Evolutionary conservation across 2,888 invertebrate genomes (phyloP), one percentile per base, ranked within the genome.

Genomic region (Aelia acuminata): DNA sequence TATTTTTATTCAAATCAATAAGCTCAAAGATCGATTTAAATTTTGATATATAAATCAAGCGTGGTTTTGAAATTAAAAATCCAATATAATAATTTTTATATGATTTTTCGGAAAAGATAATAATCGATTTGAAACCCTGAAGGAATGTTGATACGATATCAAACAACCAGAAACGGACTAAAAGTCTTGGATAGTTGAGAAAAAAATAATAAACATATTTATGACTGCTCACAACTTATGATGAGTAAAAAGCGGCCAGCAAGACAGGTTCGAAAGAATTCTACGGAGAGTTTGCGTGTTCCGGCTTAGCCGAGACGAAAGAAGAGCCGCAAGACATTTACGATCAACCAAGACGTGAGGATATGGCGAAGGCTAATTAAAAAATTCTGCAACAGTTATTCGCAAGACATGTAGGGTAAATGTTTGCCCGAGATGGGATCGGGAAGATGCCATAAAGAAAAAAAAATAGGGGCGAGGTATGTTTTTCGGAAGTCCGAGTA

Each of bases 401-500:
- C 26, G 31, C 63, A 31, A 31, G 63, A 63, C 63, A 31, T 63
- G 63, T 26, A 63, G 31, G 63, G 63, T 13, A 18, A 63, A 63
- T 31, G 63, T 15, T n/a, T 63, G 31, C 63, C 63, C 63, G 31
- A 63, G 63, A 63, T 26, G 63, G 63, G 31, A 63, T 63, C 63
- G 63, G 18, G 31, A 31, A 31, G 63, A 63, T 63, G 26, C 63
- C 63, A 63, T 63, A 63, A 63, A 63, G 31, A 31, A 63, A 63
- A 31, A 63, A 63, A 43, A 63, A 31, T 63, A 63, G 26, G 63
- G 63, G 31, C 31, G 31, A 63, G 63, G 63, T 63, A 35, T 26
- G 63, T 63, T 63, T 63, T 63, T 63, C 63, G 63, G 63, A 63
- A 63, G 18, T 31, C 63, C 26, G 63, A 63, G 63, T 63, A 63